Evolutionary conservation across 2,113 vertebrate genomes (phyloP).

Genomic region (Ctenomys sociabilis): DNA sequence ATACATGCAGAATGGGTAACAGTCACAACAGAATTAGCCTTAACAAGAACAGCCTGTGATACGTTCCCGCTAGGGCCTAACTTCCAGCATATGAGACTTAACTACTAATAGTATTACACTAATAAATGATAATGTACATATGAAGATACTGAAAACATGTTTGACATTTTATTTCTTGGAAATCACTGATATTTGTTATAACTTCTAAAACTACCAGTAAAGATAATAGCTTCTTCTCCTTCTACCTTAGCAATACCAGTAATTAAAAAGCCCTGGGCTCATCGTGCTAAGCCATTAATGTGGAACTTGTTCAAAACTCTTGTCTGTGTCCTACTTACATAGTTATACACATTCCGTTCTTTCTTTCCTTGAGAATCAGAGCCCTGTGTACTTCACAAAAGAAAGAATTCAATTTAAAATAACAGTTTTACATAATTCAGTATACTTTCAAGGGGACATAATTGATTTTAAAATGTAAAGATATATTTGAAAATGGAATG

Average conservation of each 20-base stretch:
- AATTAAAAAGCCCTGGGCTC: not conserved
- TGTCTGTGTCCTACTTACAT: not conserved
- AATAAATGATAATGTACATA: not conserved
- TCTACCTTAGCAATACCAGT: not conserved
- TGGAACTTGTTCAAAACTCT: not conserved
- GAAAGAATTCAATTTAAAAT: not conserved
- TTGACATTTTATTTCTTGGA: conserved; percentile 24
- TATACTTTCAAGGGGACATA: not conserved
- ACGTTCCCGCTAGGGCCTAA: not conserved
- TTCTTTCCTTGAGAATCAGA: not conserved
- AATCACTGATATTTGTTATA: not conserved
- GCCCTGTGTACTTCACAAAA: not conserved
- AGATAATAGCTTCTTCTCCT: not conserved
- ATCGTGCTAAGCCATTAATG: not conserved
- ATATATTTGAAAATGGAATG: conserved; percentile 40
- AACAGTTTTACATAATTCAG: not conserved
- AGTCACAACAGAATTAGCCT: not conserved
- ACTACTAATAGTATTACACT: not conserved
- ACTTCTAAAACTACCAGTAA: conserved; percentile 25
- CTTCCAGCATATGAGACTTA: not conserved
- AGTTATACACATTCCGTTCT: not conserved
- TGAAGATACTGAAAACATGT: not conserved
- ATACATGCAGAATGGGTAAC: not conserved
- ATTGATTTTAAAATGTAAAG: not conserved
- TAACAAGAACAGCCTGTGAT: not conserved